Percentiles rank a stretch among this genome's conserved stretches.
phyloP scores from a whole-genome alignment of 2,888 invertebrate species.

The Catocala nupta region DNA sequence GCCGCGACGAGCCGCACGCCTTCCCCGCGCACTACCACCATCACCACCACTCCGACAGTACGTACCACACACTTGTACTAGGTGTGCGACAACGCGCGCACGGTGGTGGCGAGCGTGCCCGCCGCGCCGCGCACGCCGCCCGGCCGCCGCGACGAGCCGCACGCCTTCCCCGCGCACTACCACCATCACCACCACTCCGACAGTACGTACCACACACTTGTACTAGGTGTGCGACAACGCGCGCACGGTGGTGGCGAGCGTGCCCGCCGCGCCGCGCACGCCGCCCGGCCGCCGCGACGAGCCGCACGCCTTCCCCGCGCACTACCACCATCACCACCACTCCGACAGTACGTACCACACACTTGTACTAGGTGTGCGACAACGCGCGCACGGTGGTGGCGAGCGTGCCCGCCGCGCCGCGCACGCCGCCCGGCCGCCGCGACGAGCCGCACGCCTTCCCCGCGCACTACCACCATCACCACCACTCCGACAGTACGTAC shows the following conservation, averaged over 20 bases:
- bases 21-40: conserved; percentile 45
- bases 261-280: conserved; percentile 70
- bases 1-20: conserved; percentile 12
- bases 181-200: conserved; percentile 21
- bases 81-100: conserved; percentile 92
- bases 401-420: conserved; percentile 79
- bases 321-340: conserved; percentile 43
- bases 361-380: conserved; percentile 84
- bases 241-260: conserved; percentile 89
- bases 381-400: conserved; percentile 91
- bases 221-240: conserved; percentile 90
- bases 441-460: conserved; percentile 32
- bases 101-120: conserved; percentile 88
- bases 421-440: conserved; percentile 18
- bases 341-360: conserved; percentile 48
- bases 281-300: conserved; percentile 21
- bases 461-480: conserved; percentile 3
- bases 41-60: conserved; percentile 53
- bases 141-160: conserved; percentile 26
- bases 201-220: conserved; percentile 17
- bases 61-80: conserved; percentile 17
- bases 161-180: conserved; percentile 27
- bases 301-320: conserved; percentile 40
- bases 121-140: conserved; percentile 55
- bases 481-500: conserved; percentile 19